phyloP scores from a whole-genome alignment of 2,888 invertebrate genomes.

The Tortrix viridana region DNA sequence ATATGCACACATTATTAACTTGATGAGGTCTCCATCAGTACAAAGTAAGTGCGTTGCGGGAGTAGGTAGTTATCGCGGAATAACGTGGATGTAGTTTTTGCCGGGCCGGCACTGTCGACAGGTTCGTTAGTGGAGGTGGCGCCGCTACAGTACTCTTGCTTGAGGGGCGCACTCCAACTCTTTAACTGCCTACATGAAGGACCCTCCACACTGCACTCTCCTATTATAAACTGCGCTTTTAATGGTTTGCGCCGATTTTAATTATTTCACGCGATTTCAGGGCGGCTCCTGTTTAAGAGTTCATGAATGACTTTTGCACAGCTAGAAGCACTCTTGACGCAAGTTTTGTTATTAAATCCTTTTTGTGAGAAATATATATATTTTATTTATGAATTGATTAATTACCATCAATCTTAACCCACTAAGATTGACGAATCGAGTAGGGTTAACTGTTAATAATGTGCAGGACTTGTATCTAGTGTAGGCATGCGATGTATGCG shows the following conservation, averaged over 20 bases:
- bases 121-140: constrained; percentile 81
- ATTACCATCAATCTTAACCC: too few species aligned
- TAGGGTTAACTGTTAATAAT: too few species aligned
- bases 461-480: too few species aligned
- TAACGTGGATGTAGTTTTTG: constrained; percentile 65
- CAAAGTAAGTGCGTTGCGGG: constrained; percentile 53
- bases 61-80: constrained; percentile 49
- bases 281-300: constrained; percentile 48
- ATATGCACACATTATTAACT: constrained; percentile 51
- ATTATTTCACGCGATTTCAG: constrained; percentile 72
- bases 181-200: constrained; percentile 84
- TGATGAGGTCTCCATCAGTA: constrained; percentile 55
- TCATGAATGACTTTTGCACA: constrained; percentile 13
- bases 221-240: constrained; percentile 84
- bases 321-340: constrained; percentile 1
- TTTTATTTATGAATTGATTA: too few species aligned
- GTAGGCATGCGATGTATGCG: not conserved
- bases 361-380: too few species aligned
- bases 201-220: constrained; percentile 78
- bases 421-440: too few species aligned
- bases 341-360: not conserved
- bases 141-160: constrained; percentile 77
- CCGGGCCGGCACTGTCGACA: constrained; percentile 53
- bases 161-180: constrained; percentile 81
- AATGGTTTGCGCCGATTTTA: constrained; percentile 81